phyloP scores from a whole-genome alignment of 2,113 vertebrate genomes.

The Ovibos moschatus region DNA sequence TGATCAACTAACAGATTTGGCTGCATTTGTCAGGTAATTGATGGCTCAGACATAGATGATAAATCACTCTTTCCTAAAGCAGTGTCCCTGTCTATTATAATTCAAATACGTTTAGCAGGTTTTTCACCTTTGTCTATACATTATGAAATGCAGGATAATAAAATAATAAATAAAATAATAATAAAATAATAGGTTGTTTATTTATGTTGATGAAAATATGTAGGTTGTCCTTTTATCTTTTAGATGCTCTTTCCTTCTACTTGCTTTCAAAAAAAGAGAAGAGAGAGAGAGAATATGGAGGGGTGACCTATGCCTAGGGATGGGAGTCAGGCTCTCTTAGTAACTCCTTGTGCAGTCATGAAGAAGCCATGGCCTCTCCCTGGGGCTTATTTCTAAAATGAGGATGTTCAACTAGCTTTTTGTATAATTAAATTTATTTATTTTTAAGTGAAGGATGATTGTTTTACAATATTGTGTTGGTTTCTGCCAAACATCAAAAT shows the following conservation, averaged over 20 bases:
- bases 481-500: not conserved
- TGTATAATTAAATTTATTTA: not conserved
- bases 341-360: not conserved
- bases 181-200: not conserved
- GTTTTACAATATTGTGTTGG: not conserved
- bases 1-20: not conserved
- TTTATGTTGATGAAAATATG: not conserved
- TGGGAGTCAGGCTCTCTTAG: not conserved
- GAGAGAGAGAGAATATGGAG: not conserved
- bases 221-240: not conserved
- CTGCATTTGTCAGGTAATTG: not conserved
- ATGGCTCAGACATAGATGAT: not conserved
- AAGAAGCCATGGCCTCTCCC: not conserved
- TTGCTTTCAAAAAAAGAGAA: not conserved
- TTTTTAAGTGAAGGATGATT: not conserved
- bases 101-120: not conserved
- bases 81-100: not conserved
- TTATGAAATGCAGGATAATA: not conserved
- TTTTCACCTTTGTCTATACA: not conserved
- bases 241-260: not conserved
- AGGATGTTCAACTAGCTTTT: not conserved
- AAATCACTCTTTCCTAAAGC: not conserved
- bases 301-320: accelerated
- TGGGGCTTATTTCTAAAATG: not conserved
- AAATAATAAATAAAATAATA: not conserved